These are phyloP conservation scores for Eudasyphora cyanicolor DNA, from an alignment of 2,888 invertebrate genomes.

Conservation along the genomic window DNA sequence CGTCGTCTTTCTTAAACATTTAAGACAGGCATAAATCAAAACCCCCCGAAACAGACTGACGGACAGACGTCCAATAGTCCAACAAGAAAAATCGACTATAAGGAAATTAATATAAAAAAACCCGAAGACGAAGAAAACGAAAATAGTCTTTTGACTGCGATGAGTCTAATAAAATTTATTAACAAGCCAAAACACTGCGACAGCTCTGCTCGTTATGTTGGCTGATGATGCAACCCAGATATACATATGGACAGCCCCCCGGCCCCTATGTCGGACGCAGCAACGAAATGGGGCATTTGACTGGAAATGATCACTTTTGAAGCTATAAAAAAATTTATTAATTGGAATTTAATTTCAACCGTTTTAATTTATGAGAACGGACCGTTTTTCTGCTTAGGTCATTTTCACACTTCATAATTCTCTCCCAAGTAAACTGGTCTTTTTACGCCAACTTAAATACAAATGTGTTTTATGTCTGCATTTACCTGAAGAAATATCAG, in stretches of 20 bases:
- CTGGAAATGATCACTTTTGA: neutral
- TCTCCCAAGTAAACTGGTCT: neutral
- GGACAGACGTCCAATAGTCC: slow-evolving; percentile 26
- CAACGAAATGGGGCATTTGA: slow-evolving; percentile 39
- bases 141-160: neutral
- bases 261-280: neutral
- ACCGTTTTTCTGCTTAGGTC: slow-evolving; percentile 26
- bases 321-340: slow-evolving; percentile 39
- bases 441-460: neutral
- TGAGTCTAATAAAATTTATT: slow-evolving; percentile 52
- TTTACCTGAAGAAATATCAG: neutral
- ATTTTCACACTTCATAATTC: slow-evolving; percentile 52
- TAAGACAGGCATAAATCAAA: slow-evolving; percentile 75
- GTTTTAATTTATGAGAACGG: slow-evolving; percentile 53
- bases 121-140: neutral
- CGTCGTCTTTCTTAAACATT: slow-evolving; percentile 70
- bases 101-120: slow-evolving; percentile 45
- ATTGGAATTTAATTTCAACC: slow-evolving; percentile 62
- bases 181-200: slow-evolving; percentile 36
- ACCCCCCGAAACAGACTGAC: slow-evolving; percentile 65
- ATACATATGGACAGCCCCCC: slow-evolving; percentile 1
- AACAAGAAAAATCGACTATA: slow-evolving; percentile 37
- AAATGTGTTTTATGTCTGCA: neutral
- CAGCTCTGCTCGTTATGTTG: neutral
- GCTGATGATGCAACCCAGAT: neutral